Evolutionary conservation across 2,888 invertebrate species (phyloP), one percentile per base, ranked within the genome.

Genomic region (Leucozona laternaria): DNA sequence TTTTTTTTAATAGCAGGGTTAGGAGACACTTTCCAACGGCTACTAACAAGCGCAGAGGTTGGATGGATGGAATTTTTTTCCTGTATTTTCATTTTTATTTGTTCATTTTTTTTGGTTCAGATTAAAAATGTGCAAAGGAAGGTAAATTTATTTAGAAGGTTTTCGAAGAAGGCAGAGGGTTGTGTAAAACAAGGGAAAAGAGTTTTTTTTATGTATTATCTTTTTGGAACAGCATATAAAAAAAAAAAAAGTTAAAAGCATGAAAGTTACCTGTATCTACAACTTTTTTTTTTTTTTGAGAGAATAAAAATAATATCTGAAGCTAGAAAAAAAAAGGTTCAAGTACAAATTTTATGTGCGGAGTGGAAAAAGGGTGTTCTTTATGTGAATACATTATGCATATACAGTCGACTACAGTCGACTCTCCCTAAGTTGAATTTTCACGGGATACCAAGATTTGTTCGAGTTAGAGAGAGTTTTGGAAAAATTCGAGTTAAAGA

Each of bases 51-150:
- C 57, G 40, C 58, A 50, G 45, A 73, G 66, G 48, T 53, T 43
- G 57, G 66, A 40, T 43, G 57, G 66, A 40, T 53, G 25, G 37
- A 68, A 10, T 37, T 68, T 68, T 58, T 70, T 34, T 15, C 43
- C 60, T 62, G 80, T 55, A 57, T 71, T 76, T 75, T 70, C 62
- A 73, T 73, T 79, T 58, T 75, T 31, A 53, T 80, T 75, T 75
- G 57, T 64, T 76, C 53, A 10, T 58, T 68, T 75, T 81, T 53
- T 57, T 31, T 57, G 43, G 53, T 68, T 50, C 68, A 81, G 80
- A 81, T 81, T 81, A 81, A 81, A 81, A 81, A 71, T 81, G 76
- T 76, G 76, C 76, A 48, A 73, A 68, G 79, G 76, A 76, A 68
- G 45, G 58, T 31, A 64, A 64, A 64, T 77, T 71, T 81, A 76